Conservation (phyloP, 1,140 invertebrate genomes). For the Scaptodrosophila lebanonensis region DNA sequence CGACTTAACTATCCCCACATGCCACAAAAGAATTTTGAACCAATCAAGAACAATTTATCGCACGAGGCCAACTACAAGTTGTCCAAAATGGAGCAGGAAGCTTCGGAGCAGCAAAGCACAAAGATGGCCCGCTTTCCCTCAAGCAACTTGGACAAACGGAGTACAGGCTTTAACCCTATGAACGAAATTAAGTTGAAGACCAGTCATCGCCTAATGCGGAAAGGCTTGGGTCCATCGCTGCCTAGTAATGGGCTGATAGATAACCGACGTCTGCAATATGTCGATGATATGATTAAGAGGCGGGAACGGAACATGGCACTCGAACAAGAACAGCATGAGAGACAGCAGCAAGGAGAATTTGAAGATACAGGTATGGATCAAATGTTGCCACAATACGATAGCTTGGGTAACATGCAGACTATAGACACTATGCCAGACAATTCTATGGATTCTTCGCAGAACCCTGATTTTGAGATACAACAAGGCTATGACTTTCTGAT, state of each 20-base stretch:
- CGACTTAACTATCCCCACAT: conserved; percentile 5
- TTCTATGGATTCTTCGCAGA: neutral
- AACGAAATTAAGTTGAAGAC: conserved; percentile 69
- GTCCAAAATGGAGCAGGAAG: conserved; percentile 70
- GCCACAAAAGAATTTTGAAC: conserved; percentile 9
- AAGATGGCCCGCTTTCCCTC: neutral
- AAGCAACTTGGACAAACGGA: conserved; percentile 33
- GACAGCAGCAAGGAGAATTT: conserved; percentile 5
- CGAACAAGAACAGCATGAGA: neutral
- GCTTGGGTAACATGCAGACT: neutral
- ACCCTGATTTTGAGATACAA: conserved; percentile 14
- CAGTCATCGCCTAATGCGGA: conserved; percentile 55
- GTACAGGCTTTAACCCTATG: conserved; percentile 59
- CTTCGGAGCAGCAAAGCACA: conserved; percentile 24
- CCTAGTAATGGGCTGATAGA: conserved; percentile 54
- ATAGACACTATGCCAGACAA: neutral
- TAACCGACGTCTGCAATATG: conserved; percentile 13
- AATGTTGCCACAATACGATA: neutral
- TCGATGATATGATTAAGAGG: conserved; percentile 28
- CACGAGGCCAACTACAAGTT: conserved; percentile 74
- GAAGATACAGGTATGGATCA: neutral
- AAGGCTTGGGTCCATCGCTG: conserved; percentile 59
- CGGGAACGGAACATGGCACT: conserved; percentile 5
- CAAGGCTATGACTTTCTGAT: conserved; percentile 35
- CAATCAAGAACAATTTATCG: conserved; percentile 41